These are phyloP conservation scores for Cavia aperea DNA, from an alignment of 2,113 vertebrate species.

Conservation along the genomic window DNA sequence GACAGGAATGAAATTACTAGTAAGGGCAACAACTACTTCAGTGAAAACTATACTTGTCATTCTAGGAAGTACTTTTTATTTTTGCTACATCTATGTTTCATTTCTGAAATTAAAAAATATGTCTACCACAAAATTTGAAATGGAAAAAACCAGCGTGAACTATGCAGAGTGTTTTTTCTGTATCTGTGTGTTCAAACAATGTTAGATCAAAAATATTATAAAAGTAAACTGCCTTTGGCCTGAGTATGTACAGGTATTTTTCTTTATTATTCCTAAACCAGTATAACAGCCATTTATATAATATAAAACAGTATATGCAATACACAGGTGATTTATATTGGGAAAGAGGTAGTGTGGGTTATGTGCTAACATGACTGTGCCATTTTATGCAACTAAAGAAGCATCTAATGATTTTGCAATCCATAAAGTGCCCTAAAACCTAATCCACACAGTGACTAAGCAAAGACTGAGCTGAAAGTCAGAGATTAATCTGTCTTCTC, in stretches of 20 bases:
- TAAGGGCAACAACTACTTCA: background rate
- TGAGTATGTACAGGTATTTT: background rate
- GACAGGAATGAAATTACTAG: background rate
- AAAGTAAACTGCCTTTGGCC: background rate
- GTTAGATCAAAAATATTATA: background rate
- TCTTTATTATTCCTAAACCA: background rate
- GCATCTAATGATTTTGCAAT: background rate
- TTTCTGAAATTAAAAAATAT: background rate
- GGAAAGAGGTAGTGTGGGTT: background rate
- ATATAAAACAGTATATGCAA: background rate
- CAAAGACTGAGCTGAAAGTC: background rate
- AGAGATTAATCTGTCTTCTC: background rate
- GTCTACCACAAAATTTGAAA: background rate
- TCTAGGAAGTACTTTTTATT: background rate
- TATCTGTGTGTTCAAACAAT: background rate
- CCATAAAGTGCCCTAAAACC: accelerated
- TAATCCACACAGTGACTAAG: accelerated
- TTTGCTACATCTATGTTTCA: background rate
- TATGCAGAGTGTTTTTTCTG: background rate
- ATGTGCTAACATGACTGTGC: background rate
- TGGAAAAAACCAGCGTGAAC: background rate
- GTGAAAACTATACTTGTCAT: background rate
- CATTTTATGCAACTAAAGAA: background rate
- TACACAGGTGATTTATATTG: background rate
- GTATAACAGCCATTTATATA: background rate